Percentiles rank a stretch among this genome's conserved stretches.
Conservation (phyloP, 2,113 vertebrate species). For the Jaculus jaculus region DNA sequence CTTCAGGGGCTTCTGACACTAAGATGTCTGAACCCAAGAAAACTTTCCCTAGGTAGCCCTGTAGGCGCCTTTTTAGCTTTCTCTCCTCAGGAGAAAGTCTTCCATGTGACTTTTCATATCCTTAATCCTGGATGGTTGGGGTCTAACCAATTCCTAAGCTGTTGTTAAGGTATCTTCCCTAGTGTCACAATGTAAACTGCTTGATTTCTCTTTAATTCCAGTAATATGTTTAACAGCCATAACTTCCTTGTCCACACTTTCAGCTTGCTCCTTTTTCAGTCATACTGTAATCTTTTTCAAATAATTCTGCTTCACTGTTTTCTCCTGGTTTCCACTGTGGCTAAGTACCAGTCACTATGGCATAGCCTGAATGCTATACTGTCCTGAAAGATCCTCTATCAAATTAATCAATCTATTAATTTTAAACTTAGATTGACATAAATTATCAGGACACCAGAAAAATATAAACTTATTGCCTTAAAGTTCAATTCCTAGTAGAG, state of each 20-base stretch:
- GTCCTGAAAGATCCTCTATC: neutral
- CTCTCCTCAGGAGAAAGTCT: neutral
- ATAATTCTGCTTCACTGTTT: neutral
- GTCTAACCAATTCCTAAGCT: neutral
- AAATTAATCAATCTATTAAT: neutral
- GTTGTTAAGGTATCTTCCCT: too few relatives aligned
- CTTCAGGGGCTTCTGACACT: neutral
- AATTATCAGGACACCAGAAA: neutral
- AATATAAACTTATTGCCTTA: neutral
- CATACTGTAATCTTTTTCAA: neutral
- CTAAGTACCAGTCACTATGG: neutral
- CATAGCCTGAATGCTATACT: neutral
- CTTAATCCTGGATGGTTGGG: neutral
- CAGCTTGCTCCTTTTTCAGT: neutral
- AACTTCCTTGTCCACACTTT: neutral
- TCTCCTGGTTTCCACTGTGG: neutral
- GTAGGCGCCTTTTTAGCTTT: neutral
- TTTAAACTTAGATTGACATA: neutral
- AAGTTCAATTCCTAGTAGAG: too few relatives aligned
- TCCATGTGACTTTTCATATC: neutral
- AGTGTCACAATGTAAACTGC: neutral
- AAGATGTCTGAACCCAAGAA: neutral
- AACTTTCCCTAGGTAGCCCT: neutral
- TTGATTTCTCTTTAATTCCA: neutral
- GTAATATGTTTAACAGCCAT: too few relatives aligned